Base-by-base conservation (phyloP, 2,888 invertebrate genomes). In the Sinelater perroti region DNA sequence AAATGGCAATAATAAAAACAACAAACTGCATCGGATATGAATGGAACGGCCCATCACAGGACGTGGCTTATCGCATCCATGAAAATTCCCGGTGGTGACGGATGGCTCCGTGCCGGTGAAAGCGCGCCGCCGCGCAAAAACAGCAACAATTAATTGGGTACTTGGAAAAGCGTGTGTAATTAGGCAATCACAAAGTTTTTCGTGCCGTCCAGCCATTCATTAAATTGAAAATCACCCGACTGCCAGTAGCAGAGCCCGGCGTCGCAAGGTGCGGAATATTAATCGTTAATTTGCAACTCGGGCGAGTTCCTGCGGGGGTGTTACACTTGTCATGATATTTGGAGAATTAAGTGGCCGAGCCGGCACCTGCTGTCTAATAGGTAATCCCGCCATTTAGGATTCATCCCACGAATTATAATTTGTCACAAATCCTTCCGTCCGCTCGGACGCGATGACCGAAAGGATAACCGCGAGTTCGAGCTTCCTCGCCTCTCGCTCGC, bases 331-430 rank as follows among this genome's bases (percentile, higher is more conserved):
- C 52, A 57, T 52, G 53, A 57, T 57, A 57, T 57, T 57, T 56
- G 47, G 57, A 45, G 52, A 57, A 56, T 56, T 56, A 56, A 57
- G 46, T 52, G 52, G 45, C 38, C 52, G 47, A 52, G 42, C 31
- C 61, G 53, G 54, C 72, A 73, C 72, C 72, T 73, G 74, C 70
- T 70, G 69, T 67, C 70, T 70, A 71, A 72, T 73, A 72, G 70
- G 70, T 70, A 72, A 73, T 72, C 70, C 65, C 65, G 73, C 75
- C 70, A 75, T 76, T 72, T 71, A 51, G 70, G 68, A 76, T 76
- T 76, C 76, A 71, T 70, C 71, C 63, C 70, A 68, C 71, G 71
- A 67, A 71, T 71, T 71, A 71, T 74, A 75, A 75, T 76, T 76
- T 74, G 73, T 73, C 73, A 69, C 71, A 69, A 70, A 72, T 71